A percentile compares a stretch with the other conserved stretches of the same genome.
Conservation (phyloP, 2,888 invertebrate genomes). For the Drosophila melanosoma region DNA sequence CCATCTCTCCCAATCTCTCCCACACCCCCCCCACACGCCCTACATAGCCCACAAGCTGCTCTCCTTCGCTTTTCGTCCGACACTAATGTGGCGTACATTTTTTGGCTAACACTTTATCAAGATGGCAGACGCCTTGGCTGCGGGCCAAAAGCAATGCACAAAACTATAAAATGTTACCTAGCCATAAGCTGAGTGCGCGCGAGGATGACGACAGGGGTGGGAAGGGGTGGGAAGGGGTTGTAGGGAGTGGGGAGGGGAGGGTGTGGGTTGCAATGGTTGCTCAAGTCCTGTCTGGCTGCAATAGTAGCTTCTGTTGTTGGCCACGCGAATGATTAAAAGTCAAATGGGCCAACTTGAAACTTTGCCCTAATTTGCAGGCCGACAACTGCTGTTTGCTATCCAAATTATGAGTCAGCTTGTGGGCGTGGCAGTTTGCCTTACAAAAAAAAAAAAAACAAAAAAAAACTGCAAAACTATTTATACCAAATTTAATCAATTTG, state of each 20-base stretch:
- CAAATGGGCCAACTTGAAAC: slow-evolving; percentile 40
- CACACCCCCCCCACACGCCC: neutral
- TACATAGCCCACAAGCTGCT: neutral
- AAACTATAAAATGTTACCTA: slow-evolving; percentile 66
- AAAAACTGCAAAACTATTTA: neutral
- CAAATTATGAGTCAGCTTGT: slow-evolving; percentile 45
- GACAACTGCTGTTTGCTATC: slow-evolving; percentile 3
- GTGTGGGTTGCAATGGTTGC: neutral
- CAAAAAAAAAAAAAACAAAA: neutral
- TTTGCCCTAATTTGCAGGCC: slow-evolving; percentile 48
- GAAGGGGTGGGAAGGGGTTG: neutral
- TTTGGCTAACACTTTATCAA: slow-evolving; percentile 81
- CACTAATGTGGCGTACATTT: slow-evolving; percentile 81
- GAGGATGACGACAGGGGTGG: neutral
- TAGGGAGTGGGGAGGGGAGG: neutral
- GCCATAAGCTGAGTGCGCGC: slow-evolving; percentile 31
- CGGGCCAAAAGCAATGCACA: slow-evolving; percentile 75
- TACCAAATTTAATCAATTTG: neutral
- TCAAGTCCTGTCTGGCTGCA: slow-evolving; percentile 33
- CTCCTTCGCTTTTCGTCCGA: slow-evolving; percentile 44
- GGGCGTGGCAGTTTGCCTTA: slow-evolving; percentile 24
- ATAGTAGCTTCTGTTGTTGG: slow-evolving; percentile 10
- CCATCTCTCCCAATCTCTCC: neutral
- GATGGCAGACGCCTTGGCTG: slow-evolving; percentile 81
- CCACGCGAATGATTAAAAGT: slow-evolving; percentile 37